Base-by-base conservation (phyloP, 2,888 invertebrate genomes). In the Andrena hattorfiana region DNA sequence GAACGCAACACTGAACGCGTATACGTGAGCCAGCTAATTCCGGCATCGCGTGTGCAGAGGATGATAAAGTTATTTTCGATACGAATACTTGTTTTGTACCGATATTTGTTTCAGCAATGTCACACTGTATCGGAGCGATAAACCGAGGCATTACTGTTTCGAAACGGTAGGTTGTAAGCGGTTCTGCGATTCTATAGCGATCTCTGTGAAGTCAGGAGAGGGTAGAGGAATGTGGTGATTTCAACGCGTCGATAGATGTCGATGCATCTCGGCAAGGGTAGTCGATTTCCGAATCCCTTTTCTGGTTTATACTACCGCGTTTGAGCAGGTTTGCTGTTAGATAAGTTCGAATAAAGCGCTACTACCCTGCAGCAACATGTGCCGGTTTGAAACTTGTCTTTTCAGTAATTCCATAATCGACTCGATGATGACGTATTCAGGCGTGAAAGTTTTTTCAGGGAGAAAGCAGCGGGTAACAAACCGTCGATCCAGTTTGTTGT, bases 401-500 rank as follows among this genome's bases (percentile, higher is more conserved):
- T 0, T 10, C 20, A 32, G 35, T 13, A 73, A 66, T 60, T 69
- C 28, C 35, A 1, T 5, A n/a, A 62, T 35, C 60, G 60, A 16
- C 7, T 4, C 28, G 60, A 16, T 16, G 60, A 10, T n/a, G 48
- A 49, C 8, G 54, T 26, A 26, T 3, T 59, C 56, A 51, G 0
- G 49, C 49, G 64, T 69, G 74, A 68, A 35, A 23, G 30, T 35
- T 66, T 30, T 59, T 16, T 8, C 49, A 5, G 3, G 5, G 35
- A 2, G 8, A 13, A 49, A 64, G 48, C 63, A 16, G 32, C 49
- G 48, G 63, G 70, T 56, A 66, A 76, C 54, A 76, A 83, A 83
- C 75, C 48, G 70, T 59, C 68, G 48, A 63, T 67, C 49, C 35
- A 77, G 20, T 75, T 62, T 78, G 77, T 83, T 84, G 30, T 68